Evolutionary conservation across 2,113 vertebrate genomes (phyloP), one percentile per base, ranked within the genome.

Genomic region (Bagarius yarrelli): DNA sequence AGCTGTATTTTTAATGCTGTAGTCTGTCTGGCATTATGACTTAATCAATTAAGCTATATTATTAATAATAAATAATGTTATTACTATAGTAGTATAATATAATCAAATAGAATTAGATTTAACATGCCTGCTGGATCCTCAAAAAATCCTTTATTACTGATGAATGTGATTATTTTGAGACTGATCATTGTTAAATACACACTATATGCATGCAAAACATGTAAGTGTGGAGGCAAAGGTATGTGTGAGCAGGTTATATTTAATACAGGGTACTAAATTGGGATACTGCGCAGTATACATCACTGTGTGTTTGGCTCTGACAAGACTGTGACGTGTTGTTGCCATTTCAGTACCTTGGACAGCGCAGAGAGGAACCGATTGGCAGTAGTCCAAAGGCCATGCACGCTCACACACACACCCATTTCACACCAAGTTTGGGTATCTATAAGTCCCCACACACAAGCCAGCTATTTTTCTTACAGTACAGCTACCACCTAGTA

Each of bases 271-370:
- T 40, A 57, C 19, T 47, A 71, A 47, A 32, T 5, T 50, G 27
- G 27, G 0, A 13, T 52, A 60, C 50, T 72, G 21, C 13, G 23
- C 18, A 60, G n/a, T 71, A 52, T 52, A 34, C 15, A 47, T 8
- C 21, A 27, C 56, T 47, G 21, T 50, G 67, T 19, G 50, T 52
- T 53, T 30, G 25, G 47, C 25, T 5, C 8, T 52, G 40, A 27
- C 1, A 12, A 53, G 50, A 55, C 23, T 12, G 4, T 56, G 57
- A 34, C 18, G 18, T 44, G 50, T 9, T 57, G 19, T 36, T 64
- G 60, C 50, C 25, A 23, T 72, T 79, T 85, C 80, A 82, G 80
- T 71, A 64, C 71, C 76, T 52, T 13, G 76, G 77, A 80, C 71
- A 80, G 84, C 34, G 18, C 76, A 16, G 30, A 34, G 16, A 55